A percentile compares a stretch with the other conserved stretches of the same genome.
Conservation (phyloP, 2,888 invertebrate species). For the Drosophila kuntzei region DNA sequence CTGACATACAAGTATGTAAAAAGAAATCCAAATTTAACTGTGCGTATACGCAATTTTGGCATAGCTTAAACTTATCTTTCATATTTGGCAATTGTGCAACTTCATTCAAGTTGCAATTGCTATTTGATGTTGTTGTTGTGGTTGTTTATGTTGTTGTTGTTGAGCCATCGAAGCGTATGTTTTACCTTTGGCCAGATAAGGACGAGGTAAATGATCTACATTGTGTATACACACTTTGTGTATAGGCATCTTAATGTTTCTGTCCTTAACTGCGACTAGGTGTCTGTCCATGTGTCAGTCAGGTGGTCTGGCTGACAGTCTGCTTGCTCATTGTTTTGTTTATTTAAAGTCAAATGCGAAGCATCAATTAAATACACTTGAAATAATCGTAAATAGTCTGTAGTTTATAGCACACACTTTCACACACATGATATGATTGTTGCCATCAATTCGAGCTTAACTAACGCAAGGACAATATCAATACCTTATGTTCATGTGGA, state of each 20-base stretch:
- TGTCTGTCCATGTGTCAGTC: slow-evolving; percentile 1
- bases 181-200: slow-evolving; percentile 47
- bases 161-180: slow-evolving; percentile 42
- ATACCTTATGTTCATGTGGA: slow-evolving; percentile 31
- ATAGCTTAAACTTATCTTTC: slow-evolving; percentile 24
- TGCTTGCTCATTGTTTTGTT: slow-evolving; percentile 39
- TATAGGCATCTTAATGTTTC: slow-evolving; percentile 8
- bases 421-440: slow-evolving; percentile 30
- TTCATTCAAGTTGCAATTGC: slow-evolving; percentile 18
- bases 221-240: slow-evolving; percentile 41
- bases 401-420: slow-evolving; percentile 16
- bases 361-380: slow-evolving; percentile 64
- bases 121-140: slow-evolving; percentile 25
- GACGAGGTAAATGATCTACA: slow-evolving; percentile 28
- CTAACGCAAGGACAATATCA: slow-evolving; percentile 44
- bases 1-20: background rate
- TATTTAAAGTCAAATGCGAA: slow-evolving; percentile 54
- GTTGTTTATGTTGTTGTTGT: slow-evolving; percentile 31
- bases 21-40: slow-evolving; percentile 12
- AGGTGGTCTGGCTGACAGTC: slow-evolving; percentile 2
- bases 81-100: slow-evolving; percentile 36
- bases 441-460: slow-evolving; percentile 49
- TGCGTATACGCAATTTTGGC: slow-evolving; percentile 18
- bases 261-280: background rate
- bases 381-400: slow-evolving; percentile 55